Percentiles rank a stretch among this genome's conserved stretches.
Conservation (phyloP, 1,140 invertebrate species). For the Vollenhovia emeryi region DNA sequence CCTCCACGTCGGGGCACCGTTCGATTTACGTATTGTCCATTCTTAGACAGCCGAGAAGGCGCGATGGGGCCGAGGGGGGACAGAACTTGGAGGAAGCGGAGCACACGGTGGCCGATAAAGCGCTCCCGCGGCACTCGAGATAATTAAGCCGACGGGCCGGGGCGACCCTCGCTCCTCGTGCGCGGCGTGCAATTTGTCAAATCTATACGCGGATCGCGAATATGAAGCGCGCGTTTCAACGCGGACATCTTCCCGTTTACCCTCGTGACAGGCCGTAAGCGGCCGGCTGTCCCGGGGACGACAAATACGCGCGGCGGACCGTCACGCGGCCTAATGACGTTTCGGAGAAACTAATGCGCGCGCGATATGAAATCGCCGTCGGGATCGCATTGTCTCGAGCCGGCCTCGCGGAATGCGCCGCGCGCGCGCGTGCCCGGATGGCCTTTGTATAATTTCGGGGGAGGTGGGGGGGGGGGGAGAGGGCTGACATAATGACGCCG, state of each 20-base stretch:
- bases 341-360: neutral
- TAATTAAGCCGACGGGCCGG: constrained; percentile 48
- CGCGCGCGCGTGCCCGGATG: constrained; percentile 15
- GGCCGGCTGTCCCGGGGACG: neutral
- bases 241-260: constrained; percentile 37
- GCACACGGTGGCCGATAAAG: neutral
- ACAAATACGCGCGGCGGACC: neutral
- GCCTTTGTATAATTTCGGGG: constrained; percentile 64
- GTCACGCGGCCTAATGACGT: neutral
- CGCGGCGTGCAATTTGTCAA: constrained; percentile 43
- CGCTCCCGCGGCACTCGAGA: constrained; percentile 10
- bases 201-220: constrained; percentile 38
- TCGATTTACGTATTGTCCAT: neutral
- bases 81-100: too few relatives aligned
- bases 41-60: neutral
- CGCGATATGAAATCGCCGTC: neutral
- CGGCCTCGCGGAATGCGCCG: neutral
- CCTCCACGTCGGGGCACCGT: neutral
- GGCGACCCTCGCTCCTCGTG: too few relatives aligned
- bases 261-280: constrained; percentile 33
- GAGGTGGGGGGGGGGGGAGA: constrained; percentile 71
- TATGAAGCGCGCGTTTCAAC: constrained; percentile 7
- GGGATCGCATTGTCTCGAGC: neutral
- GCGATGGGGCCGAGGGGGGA: too few relatives aligned
- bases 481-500: constrained; percentile 69